Percentiles rank a stretch among this genome's conserved stretches.
Evolutionary conservation across 2,113 vertebrate genomes (phyloP).

Genomic region (Actenoides lindsayi): DNA sequence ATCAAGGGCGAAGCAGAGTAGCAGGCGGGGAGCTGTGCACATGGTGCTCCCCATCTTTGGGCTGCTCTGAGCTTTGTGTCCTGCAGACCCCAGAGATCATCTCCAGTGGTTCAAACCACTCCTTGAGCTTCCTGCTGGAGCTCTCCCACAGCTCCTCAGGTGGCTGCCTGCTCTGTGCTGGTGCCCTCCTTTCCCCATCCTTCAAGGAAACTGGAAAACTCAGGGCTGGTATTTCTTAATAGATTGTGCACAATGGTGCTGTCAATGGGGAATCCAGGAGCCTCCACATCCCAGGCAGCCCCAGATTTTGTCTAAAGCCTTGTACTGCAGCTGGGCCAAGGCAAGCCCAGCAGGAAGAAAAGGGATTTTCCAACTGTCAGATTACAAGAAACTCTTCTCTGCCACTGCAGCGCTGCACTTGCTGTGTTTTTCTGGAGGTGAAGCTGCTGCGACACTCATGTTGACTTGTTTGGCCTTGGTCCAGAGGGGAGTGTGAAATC

Average conservation of each 20-base stretch:
- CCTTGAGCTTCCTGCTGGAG: accelerated
- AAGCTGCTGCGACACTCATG: neutral
- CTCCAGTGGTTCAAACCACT: neutral
- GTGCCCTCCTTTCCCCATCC: neutral
- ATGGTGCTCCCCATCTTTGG: neutral
- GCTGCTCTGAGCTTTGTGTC: neutral
- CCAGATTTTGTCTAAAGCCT: neutral
- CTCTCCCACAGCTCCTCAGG: accelerated
- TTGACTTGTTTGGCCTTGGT: neutral
- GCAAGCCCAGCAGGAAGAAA: neutral
- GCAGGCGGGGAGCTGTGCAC: neutral
- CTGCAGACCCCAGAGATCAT: neutral
- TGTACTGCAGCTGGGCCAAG: accelerated
- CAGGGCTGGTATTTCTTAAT: neutral
- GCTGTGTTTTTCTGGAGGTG: neutral
- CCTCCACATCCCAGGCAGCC: neutral
- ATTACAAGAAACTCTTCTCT: neutral
- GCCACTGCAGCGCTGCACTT: neutral
- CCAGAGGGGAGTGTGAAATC: neutral
- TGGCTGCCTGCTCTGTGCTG: neutral
- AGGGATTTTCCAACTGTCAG: neutral
- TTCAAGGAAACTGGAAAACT: neutral
- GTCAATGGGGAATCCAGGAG: neutral
- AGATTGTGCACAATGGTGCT: neutral
- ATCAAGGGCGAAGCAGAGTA: accelerated